A percentile compares a stretch with the other conserved stretches of the same genome.
These are phyloP conservation scores for Clarias batrachus DNA, from an alignment of 2,113 vertebrate species.

Conservation along the genomic window DNA sequence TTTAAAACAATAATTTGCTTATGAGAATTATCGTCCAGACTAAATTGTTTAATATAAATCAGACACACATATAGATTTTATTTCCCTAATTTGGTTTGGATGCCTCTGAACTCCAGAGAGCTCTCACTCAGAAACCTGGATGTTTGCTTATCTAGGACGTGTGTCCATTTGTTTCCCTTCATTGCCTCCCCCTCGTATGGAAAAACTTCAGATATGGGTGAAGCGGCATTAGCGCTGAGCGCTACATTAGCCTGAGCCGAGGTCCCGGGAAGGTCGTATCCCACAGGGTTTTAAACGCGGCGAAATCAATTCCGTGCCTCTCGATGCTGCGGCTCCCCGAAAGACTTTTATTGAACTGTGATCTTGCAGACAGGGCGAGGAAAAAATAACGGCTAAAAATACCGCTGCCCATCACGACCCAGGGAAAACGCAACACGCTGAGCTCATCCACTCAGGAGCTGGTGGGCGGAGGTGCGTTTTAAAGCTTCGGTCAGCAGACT, in stretches of 20 bases:
- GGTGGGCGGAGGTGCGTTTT: background rate
- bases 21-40: background rate
- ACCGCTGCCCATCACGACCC: constrained; percentile 2
- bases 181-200: background rate
- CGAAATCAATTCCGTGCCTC: constrained; percentile 48
- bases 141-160: background rate
- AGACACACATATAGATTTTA: background rate
- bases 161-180: background rate
- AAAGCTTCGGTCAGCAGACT: constrained; percentile 18
- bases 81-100: background rate
- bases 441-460: background rate
- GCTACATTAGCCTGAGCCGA: constrained; percentile 23
- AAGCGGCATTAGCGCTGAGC: constrained; percentile 23
- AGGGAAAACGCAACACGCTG: background rate
- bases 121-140: background rate
- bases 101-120: background rate
- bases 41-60: background rate
- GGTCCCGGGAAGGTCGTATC: constrained; percentile 28
- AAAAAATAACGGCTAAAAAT: constrained; percentile 38
- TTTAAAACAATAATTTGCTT: background rate
- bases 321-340: constrained; percentile 14
- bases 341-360: constrained; percentile 35
- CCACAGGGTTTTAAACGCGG: constrained; percentile 29
- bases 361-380: background rate
- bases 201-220: constrained; percentile 5